Conservation (phyloP, 37 sponge, comb jelly and placozoan species). For the Ianthella basta region DNA sequence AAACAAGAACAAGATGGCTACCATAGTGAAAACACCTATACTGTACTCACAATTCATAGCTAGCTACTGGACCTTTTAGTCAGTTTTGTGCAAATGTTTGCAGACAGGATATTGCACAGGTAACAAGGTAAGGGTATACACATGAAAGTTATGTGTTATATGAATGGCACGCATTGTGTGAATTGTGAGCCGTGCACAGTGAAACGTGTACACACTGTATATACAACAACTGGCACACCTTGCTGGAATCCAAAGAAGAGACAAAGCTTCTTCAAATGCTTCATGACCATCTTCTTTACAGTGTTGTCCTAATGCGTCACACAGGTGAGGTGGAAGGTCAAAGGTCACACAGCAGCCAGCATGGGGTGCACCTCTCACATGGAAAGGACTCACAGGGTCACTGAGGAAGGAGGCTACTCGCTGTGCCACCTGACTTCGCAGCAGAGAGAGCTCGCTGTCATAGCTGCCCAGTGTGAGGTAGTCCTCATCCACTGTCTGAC, state of each 20-base stretch:
- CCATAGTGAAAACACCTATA: neutral
- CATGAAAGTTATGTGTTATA: neutral
- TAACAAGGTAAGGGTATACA: too few species aligned
- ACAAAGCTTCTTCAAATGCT: slow-evolving; percentile 81
- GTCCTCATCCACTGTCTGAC: slow-evolving; percentile 53
- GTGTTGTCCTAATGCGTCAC: slow-evolving; percentile 62
- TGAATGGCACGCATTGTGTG: neutral
- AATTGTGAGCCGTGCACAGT: neutral
- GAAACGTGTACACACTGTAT: neutral
- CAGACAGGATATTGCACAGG: too few species aligned
- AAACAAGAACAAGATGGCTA: neutral
- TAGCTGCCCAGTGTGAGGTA: slow-evolving; percentile 70
- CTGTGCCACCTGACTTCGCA: slow-evolving; percentile 70
- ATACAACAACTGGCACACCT: slow-evolving; percentile 47
- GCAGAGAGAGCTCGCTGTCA: slow-evolving; percentile 66
- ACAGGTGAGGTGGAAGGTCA: neutral
- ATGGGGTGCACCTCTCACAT: neutral
- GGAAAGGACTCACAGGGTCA: slow-evolving; percentile 65
- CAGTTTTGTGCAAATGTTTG: too few species aligned
- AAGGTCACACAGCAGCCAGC: too few species aligned
- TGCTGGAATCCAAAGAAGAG: slow-evolving; percentile 93
- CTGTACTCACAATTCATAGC: too few species aligned
- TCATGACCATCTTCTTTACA: slow-evolving; percentile 87
- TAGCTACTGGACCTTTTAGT: neutral
- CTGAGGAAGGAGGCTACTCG: slow-evolving; percentile 73